Evolutionary conservation across 2,113 vertebrate species (phyloP).

Genomic region (Climacteris rufus): DNA sequence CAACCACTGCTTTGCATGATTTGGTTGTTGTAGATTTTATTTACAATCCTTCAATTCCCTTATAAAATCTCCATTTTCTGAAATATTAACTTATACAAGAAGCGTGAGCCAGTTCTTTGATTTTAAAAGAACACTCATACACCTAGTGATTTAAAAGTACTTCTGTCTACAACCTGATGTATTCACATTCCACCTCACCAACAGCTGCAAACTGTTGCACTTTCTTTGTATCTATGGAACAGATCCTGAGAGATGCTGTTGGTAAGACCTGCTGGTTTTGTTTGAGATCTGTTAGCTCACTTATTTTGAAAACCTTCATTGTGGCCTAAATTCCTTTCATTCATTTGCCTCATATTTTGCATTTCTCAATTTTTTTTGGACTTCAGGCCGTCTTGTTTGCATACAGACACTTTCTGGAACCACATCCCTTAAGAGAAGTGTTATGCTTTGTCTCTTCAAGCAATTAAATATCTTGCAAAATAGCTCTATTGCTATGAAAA

Average conservation of each 20-base stretch:
- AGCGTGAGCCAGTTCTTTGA: background rate
- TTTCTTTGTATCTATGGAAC: background rate
- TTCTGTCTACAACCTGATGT: background rate
- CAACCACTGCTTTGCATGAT: background rate
- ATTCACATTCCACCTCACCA: background rate
- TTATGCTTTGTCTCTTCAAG: background rate
- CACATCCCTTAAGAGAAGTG: background rate
- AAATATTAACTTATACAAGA: background rate
- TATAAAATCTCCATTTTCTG: background rate
- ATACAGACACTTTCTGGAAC: background rate
- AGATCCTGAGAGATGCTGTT: background rate
- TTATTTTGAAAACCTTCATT: background rate
- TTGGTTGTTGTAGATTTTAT: background rate
- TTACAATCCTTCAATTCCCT: background rate
- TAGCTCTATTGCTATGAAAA: background rate
- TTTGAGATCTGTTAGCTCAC: background rate
- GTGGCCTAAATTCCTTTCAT: background rate
- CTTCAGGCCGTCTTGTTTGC: background rate
- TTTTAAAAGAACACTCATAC: background rate
- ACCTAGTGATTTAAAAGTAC: background rate
- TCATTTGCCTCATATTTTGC: background rate
- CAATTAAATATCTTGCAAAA: background rate
- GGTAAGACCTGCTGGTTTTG: background rate
- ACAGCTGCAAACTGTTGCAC: background rate
- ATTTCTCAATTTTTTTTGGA: background rate